Evolutionary conservation across 1,140 invertebrate species (phyloP), one percentile per base, ranked within the genome.

Genomic region (Aradophagus sp.): DNA sequence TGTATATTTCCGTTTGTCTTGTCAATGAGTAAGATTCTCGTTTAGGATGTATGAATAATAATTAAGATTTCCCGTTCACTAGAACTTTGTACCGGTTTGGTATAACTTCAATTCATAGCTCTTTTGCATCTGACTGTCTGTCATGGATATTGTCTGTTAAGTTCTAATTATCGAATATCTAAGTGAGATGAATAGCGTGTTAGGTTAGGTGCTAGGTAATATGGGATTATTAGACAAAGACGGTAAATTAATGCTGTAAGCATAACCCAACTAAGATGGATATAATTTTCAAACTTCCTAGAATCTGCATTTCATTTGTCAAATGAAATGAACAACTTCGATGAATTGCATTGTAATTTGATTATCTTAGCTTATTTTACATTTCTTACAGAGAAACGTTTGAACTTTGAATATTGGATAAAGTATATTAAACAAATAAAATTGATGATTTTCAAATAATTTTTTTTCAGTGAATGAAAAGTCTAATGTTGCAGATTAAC

Each of bases 161-260:
- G 42, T 45, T 58, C 42, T 38, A 45, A 58, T 58, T 58, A 58
- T 47, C 32, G 41, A 47, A 58, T 47, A 47, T 58, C 32, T 42
- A 47, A 47, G 41, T 47, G 42, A 20, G 42, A 58, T 44, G 26
- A 47, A 47, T 47, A 42, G 38, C 31, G 41, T 26, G 15, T 20
- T 58, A n/a, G 53, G 17, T 58, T 36, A 44, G 32, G 19, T 12
- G 14, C n/a, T 2, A 14, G 20, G 53, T 17, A 45, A 58, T 58
- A 58, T 38, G 11, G 19, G 20, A 56, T 56, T 44, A 56, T 35
- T 16, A 44, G 20, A 44, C 38, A n/a, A n/a, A 56, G 52, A 56
- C 29, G 31, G 12, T 29, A 14, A 41, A 42, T 34, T 34, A 20
- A 13, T 2, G 27, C 15, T 23, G 23, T 35, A 27, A 14, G 39